These are phyloP conservation scores for Aporrectodea caliginosa DNA, from an alignment of 1,140 invertebrate genomes.

Conservation along the genomic window DNA sequence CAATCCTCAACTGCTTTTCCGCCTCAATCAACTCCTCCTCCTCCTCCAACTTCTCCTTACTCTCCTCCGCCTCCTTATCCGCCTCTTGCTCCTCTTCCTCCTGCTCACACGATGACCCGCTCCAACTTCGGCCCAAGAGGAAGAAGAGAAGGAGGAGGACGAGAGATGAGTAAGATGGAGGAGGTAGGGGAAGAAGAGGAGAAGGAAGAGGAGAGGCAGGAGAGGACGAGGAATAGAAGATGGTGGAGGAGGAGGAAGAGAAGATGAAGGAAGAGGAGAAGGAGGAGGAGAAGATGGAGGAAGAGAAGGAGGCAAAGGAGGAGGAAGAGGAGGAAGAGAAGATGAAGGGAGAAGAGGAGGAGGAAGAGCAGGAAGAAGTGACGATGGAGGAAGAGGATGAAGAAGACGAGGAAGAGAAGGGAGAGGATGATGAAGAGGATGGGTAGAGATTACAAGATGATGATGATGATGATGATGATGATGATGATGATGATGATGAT, in stretches of 20 bases:
- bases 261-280: neutral
- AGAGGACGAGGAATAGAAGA: neutral
- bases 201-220: neutral
- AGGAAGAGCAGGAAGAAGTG: neutral
- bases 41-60: too few species aligned
- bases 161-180: neutral
- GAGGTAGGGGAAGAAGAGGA: neutral
- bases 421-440: neutral
- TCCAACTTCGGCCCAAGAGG: too few species aligned
- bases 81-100: too few species aligned
- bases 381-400: neutral
- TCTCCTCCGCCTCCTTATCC: too few species aligned
- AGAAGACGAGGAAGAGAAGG: neutral
- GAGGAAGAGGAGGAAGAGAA: neutral
- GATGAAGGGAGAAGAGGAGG: neutral
- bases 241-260: neutral
- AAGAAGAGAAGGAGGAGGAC: neutral
- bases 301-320: neutral
- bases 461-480: conserved; percentile 2
- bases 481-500: conserved; percentile 3
- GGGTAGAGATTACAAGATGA: too few species aligned
- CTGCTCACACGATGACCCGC: too few species aligned
- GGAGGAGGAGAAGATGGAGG: neutral
- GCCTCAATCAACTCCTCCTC: too few species aligned
- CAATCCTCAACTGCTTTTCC: too few species aligned